Base-by-base conservation (phyloP, 2,888 invertebrate species). In the Xestobium rufovillosum region DNA sequence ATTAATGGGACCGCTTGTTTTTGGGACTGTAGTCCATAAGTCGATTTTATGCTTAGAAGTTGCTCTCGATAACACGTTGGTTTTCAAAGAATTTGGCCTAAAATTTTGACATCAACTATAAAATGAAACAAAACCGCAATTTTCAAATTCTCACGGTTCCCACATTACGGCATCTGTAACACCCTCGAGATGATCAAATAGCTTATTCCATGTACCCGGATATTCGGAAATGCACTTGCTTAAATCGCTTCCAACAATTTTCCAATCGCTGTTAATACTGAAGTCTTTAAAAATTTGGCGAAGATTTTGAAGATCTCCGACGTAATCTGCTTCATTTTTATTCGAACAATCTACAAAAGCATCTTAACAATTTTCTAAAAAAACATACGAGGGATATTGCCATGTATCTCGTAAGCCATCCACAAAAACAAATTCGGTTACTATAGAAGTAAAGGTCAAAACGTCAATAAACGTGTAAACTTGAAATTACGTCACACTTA, bases 61-160 rank as follows among this genome's bases (percentile, higher is more conserved):
- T 3, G 14, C n/a, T n/a, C n/a, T n/a, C n/a, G n/a, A n/a, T n/a
- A n/a, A n/a, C n/a, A n/a, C n/a, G n/a, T n/a, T 25, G 13, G 9
- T 15, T 14, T 14, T 13, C 15, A n/a, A n/a, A n/a, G n/a, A n/a
- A n/a, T n/a, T n/a, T n/a, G n/a, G n/a, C n/a, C n/a, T n/a, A n/a
- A n/a, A n/a, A n/a, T n/a, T n/a, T n/a, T n/a, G n/a, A n/a, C n/a
- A n/a, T n/a, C n/a, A n/a, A n/a, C n/a, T n/a, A n/a, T n/a, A n/a
- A n/a, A n/a, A n/a, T n/a, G n/a, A n/a, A n/a, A n/a, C n/a, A n/a
- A n/a, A n/a, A n/a, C n/a, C n/a, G n/a, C n/a, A n/a, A n/a, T n/a
- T n/a, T n/a, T n/a, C n/a, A n/a, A n/a, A n/a, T 19, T 8, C 76
- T 73, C 64, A 87, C 87, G 82, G 80, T 58, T 83, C 80, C 69